Conservation (phyloP, 2,113 vertebrate species). For the Tenrec ecaudatus region DNA sequence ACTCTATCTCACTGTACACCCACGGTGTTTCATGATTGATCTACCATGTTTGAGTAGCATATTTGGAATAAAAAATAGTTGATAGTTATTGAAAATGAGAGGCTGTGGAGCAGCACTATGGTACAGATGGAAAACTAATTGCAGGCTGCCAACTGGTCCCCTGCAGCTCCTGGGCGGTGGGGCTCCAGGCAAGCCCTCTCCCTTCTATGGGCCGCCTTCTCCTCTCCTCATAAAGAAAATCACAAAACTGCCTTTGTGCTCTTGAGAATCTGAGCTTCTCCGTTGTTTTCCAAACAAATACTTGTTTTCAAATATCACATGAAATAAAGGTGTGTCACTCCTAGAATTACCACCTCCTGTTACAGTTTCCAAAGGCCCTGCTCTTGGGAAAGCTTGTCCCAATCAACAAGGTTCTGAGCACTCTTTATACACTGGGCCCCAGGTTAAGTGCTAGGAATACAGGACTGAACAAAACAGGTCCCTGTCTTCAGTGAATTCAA, state of each 20-base stretch:
- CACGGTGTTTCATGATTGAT: neutral
- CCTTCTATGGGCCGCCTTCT: neutral
- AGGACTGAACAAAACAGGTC: neutral
- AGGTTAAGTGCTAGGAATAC: neutral
- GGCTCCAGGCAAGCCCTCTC: neutral
- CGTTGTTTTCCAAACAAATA: slow-evolving; percentile 64
- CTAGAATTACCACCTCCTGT: neutral
- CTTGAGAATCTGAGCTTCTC: slow-evolving; percentile 25
- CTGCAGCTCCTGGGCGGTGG: accelerated
- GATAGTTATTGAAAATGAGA: neutral
- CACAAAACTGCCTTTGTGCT: slow-evolving; percentile 26
- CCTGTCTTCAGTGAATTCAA: neutral
- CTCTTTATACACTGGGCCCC: neutral
- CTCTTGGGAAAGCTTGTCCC: slow-evolving; percentile 31
- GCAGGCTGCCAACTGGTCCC: neutral
- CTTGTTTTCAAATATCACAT: slow-evolving; percentile 60
- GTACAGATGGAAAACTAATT: neutral
- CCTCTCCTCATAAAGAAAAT: neutral
- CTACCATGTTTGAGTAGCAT: neutral
- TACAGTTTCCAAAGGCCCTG: neutral
- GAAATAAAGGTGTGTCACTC: slow-evolving; percentile 57
- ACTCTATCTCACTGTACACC: neutral
- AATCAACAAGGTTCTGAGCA: slow-evolving; percentile 41
- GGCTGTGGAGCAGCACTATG: neutral
- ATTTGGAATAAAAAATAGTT: neutral